Conservation (phyloP, 2,888 invertebrate species). For the Stenotaenia linearis region DNA sequence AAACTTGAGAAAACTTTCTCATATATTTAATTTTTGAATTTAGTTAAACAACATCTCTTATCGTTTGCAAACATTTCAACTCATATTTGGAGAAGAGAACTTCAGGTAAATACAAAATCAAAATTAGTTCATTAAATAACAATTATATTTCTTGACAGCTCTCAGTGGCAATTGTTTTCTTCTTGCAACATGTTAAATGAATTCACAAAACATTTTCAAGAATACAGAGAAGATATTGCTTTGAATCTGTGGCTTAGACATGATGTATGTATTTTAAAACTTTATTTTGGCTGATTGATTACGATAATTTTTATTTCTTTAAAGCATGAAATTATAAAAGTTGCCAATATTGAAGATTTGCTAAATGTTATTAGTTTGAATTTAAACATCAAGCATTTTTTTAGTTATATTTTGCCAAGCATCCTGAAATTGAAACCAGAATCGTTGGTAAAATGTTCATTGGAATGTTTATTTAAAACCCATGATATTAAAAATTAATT, state of each 20-base stretch:
- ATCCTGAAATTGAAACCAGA: background rate
- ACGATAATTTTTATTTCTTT: background rate
- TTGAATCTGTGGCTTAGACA: background rate
- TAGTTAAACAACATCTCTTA: background rate
- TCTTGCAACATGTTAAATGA: background rate
- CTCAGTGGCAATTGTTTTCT: background rate
- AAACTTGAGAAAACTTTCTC: background rate
- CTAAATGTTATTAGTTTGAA: background rate
- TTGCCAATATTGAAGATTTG: background rate
- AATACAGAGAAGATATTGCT: background rate
- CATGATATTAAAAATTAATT: background rate
- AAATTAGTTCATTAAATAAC: no score
- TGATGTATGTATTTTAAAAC: background rate
- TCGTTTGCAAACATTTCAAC: background rate
- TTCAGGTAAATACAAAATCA: background rate
- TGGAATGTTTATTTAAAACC: background rate
- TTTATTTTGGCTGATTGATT: background rate
- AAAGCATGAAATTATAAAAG: background rate
- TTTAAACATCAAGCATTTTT: background rate
- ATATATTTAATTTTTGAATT: background rate
- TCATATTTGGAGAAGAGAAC: background rate
- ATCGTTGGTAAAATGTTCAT: background rate
- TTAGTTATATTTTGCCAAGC: background rate
- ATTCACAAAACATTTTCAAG: background rate
- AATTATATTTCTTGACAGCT: background rate